Conservation (phyloP, 2,888 invertebrate species). For the Eristalis tenax region DNA sequence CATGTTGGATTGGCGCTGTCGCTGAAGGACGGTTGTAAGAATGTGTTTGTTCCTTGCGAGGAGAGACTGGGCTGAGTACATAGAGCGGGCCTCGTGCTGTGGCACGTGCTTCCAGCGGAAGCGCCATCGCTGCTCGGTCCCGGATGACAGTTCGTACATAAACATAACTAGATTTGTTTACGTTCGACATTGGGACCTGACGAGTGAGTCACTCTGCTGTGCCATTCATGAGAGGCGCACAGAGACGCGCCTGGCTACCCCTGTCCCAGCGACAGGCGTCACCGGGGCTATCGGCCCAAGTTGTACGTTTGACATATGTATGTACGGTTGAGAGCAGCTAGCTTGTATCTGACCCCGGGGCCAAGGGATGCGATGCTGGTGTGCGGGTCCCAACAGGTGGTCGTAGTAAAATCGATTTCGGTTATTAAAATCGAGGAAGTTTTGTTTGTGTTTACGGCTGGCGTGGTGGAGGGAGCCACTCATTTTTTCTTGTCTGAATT, state of each 20-base stretch:
- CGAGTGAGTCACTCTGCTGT: slow-evolving; percentile 39
- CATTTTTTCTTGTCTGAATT: slow-evolving; percentile 1
- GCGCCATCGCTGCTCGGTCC: not conserved
- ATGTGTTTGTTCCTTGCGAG: not conserved
- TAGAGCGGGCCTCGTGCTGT: slow-evolving; percentile 29
- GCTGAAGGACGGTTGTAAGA: slow-evolving; percentile 41
- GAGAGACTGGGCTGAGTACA: not conserved
- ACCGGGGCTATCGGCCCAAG: slow-evolving; percentile 61
- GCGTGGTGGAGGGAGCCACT: not conserved
- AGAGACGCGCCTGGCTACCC: not conserved
- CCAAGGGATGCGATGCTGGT: slow-evolving; percentile 8
- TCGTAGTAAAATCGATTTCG: slow-evolving; percentile 70
- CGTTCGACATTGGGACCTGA: slow-evolving; percentile 24
- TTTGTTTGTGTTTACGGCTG: slow-evolving; percentile 42
- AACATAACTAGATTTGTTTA: slow-evolving; percentile 54
- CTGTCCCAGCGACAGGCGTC: slow-evolving; percentile 36
- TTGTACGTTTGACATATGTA: slow-evolving; percentile 57
- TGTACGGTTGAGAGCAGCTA: slow-evolving; percentile 39
- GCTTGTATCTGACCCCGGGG: slow-evolving; percentile 16
- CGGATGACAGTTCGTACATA: slow-evolving; percentile 16
- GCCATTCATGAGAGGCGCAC: slow-evolving; percentile 54
- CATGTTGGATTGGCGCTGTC: slow-evolving; percentile 50
- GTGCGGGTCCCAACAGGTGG: slow-evolving; percentile 60
- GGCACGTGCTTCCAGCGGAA: slow-evolving; percentile 49
- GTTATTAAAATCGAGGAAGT: slow-evolving; percentile 56